Evolutionary conservation across 2,888 invertebrate genomes (phyloP).

Genomic region (Frankliniella fusca): DNA sequence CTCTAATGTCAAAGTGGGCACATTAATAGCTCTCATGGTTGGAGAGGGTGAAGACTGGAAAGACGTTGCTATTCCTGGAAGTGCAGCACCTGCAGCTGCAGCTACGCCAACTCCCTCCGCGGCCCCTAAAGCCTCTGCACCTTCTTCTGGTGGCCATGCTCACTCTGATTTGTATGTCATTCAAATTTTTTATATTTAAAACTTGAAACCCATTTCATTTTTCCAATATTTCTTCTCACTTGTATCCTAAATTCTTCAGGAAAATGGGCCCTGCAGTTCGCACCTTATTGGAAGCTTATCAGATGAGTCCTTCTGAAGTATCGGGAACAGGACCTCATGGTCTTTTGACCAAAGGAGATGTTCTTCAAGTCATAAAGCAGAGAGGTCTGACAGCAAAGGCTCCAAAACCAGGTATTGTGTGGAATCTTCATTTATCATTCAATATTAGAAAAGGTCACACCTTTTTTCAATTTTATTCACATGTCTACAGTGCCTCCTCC

Average conservation of each 20-base stretch:
- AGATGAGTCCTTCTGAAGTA: slow-evolving; percentile 49
- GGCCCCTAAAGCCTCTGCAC: slow-evolving; percentile 30
- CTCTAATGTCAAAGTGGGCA: slow-evolving; percentile 51
- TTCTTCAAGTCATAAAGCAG: slow-evolving; percentile 49
- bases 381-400: slow-evolving; percentile 49
- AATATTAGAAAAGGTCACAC: too few relatives aligned
- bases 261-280: slow-evolving; percentile 59
- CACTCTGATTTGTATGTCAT: slow-evolving; percentile 12
- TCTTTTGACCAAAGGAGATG: slow-evolving; percentile 58
- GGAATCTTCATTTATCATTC: too few relatives aligned
- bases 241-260: slow-evolving; percentile 39
- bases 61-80: slow-evolving; percentile 47
- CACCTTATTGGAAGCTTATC: slow-evolving; percentile 57
- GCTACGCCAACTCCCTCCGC: slow-evolving; percentile 33
- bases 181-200: slow-evolving; percentile 18
- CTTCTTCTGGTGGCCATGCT: slow-evolving; percentile 31
- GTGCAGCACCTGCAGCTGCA: slow-evolving; percentile 33
- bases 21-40: slow-evolving; percentile 57
- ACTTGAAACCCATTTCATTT: neutral
- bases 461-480: too few relatives aligned
- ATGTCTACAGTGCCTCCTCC: slow-evolving; percentile 38
- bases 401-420: slow-evolving; percentile 42
- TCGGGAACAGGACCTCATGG: slow-evolving; percentile 57
- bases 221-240: neutral
- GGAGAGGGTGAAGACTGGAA: slow-evolving; percentile 61